These are phyloP conservation scores for Aspidoscelis tigris DNA, from an alignment of 2,113 vertebrate species.

Conservation along the genomic window DNA sequence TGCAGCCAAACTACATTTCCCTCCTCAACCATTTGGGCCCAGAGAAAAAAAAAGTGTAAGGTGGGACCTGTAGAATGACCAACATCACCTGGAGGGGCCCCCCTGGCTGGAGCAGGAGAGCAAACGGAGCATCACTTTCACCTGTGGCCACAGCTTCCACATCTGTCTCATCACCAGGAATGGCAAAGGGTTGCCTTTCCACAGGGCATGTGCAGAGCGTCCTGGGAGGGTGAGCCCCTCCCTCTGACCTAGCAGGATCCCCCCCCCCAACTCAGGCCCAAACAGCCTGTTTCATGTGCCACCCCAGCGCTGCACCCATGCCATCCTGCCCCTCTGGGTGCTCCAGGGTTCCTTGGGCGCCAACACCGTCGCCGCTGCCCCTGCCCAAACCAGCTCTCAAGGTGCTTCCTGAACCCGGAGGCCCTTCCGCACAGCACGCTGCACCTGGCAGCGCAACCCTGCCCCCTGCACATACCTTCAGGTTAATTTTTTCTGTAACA, in stretches of 20 bases:
- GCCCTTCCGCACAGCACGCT: not conserved
- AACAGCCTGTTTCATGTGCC: not conserved
- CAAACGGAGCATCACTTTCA: not conserved
- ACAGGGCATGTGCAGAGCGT: not conserved
- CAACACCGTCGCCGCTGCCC: too few species aligned
- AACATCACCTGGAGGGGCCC: not conserved
- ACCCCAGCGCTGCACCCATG: not conserved
- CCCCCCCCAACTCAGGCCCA: not conserved
- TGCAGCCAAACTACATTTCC: too few species aligned
- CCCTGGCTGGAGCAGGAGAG: not conserved
- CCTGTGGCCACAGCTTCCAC: not conserved
- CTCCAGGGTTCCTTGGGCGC: not conserved
- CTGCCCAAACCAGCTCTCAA: not conserved
- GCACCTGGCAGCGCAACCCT: not conserved
- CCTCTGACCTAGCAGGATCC: not conserved
- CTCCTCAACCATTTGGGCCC: not conserved
- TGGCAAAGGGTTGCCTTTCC: not conserved
- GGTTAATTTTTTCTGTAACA: conserved; percentile 81
- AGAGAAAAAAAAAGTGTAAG: not conserved
- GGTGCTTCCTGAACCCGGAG: not conserved
- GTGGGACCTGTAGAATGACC: too few species aligned
- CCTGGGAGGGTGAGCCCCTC: too few species aligned
- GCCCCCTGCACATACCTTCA: conserved; percentile 62
- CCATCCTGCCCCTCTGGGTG: not conserved
- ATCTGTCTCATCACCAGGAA: too few species aligned